Evolutionary conservation across 2,888 invertebrate genomes (phyloP).

Genomic region (Tyria jacobaeae): DNA sequence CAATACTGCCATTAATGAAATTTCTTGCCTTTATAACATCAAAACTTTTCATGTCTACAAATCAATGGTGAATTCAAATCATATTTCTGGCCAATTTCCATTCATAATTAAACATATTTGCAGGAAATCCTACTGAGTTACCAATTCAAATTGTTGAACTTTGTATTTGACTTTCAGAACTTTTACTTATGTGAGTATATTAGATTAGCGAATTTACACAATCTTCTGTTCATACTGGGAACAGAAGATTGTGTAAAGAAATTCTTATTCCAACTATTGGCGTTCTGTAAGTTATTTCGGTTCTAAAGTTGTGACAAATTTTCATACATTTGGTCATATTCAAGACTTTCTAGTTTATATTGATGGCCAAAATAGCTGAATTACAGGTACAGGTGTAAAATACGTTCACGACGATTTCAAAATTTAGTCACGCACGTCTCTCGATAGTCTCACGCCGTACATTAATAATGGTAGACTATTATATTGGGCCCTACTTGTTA

Average conservation of each 20-base stretch:
- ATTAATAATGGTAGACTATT: slow-evolving; percentile 41
- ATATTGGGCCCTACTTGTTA: slow-evolving; percentile 25
- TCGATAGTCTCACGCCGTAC: slow-evolving; percentile 49
- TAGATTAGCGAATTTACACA: slow-evolving; percentile 34
- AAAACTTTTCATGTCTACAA: slow-evolving; percentile 6
- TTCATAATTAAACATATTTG: slow-evolving; percentile 22
- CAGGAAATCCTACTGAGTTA: slow-evolving; percentile 24
- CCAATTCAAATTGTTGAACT: slow-evolving; percentile 22
- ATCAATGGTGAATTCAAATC: slow-evolving; percentile 3
- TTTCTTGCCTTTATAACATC: background rate
- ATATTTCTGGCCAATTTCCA: slow-evolving; percentile 10
- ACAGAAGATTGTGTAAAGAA: slow-evolving; percentile 6
- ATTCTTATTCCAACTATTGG: slow-evolving; percentile 10
- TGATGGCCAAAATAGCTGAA: slow-evolving; percentile 26
- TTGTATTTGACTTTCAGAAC: slow-evolving; percentile 30
- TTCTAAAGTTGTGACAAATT: slow-evolving; percentile 23
- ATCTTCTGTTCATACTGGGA: no score
- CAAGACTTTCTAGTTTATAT: slow-evolving; percentile 29
- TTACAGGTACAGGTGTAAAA: slow-evolving; percentile 45
- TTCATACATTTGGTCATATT: slow-evolving; percentile 26
- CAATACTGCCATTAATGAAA: background rate
- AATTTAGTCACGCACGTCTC: slow-evolving; percentile 61
- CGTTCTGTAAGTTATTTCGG: slow-evolving; percentile 15
- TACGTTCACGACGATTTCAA: slow-evolving; percentile 49
- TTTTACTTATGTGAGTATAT: slow-evolving; percentile 34